Conservation (phyloP, 2,113 vertebrate species). For the Dicaeum eximium region DNA sequence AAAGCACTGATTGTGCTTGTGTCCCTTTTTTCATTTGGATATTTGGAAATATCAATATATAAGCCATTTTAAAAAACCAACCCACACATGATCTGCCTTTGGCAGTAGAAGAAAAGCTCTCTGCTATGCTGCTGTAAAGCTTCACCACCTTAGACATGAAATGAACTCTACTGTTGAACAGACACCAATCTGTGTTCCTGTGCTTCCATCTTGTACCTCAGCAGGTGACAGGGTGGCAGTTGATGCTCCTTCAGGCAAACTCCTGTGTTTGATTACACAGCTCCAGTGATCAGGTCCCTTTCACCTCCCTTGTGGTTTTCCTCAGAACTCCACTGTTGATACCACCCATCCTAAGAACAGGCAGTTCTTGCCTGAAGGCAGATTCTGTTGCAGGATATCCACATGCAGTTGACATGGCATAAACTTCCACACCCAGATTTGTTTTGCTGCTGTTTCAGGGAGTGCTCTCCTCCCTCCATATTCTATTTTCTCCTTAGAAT, state of each 20-base stretch:
- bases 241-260: not conserved
- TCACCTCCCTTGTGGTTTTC: not conserved
- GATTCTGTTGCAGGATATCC: not conserved
- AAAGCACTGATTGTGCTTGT: not conserved
- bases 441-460: not conserved
- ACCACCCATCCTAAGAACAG: not conserved
- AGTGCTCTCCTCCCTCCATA: fast-evolving
- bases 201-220: not conserved
- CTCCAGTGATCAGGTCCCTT: not conserved
- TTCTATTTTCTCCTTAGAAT: not conserved
- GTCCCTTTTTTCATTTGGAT: not conserved
- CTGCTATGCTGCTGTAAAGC: not conserved
- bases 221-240: too few species aligned
- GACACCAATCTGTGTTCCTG: not conserved
- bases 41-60: not conserved
- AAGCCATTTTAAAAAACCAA: not conserved
- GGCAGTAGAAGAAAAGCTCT: not conserved
- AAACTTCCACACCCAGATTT: not conserved
- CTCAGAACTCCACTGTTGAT: not conserved
- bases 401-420: not conserved
- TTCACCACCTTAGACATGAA: not conserved
- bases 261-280: fast-evolving
- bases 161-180: not conserved
- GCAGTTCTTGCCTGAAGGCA: not conserved
- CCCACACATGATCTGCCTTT: not conserved